Evolutionary conservation across 2,888 invertebrate genomes (phyloP), one percentile per base, ranked within the genome.

Genomic region (Hedychridium roseum): DNA sequence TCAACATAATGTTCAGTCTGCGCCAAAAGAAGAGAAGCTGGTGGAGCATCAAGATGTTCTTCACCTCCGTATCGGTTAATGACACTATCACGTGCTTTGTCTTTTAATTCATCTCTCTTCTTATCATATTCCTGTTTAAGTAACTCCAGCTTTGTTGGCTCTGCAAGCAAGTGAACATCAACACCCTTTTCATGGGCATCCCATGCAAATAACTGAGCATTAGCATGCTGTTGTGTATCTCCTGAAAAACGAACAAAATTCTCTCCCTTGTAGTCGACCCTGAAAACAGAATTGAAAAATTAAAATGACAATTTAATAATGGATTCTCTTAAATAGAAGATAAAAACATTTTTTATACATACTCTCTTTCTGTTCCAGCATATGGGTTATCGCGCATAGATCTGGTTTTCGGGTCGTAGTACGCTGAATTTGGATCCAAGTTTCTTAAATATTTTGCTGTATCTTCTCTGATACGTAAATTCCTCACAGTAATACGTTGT

Each of bases 321-420:
- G 15, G 15, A 14, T 30, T 6, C 4, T 4, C 11, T 30, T 30
- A 4, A 11, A 23, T 2, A 18, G 14, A 32, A 4, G 18, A 15
- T 26, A 9, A 15, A 26, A 36, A 43, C 41, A 43, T 12, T 14
- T 1, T 14, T 32, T n/a, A 30, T 35, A 34, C 35, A 79, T 75
- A 87, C 86, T 91, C 90, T 51, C 83, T 81, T 0, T 82, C 80
- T 0, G 82, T 83, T 2, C 81, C 84, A 9, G 86, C 88, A 67
- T 94, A 89, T 0, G 97, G 97, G 81, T 97, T 94, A 65, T 97
- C 97, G 57, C 99, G 88, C 99, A 99, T 99, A 0, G 98, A 94
- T 47, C 99, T 85, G 0, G 98, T 97, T 82, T 99, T 99, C 0
- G 99, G 99, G 81, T 99, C 99, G 79, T 99, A 99, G 81, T 97